Conservation (phyloP, 2,113 vertebrate genomes). For the Cephalopholis sonnerati region DNA sequence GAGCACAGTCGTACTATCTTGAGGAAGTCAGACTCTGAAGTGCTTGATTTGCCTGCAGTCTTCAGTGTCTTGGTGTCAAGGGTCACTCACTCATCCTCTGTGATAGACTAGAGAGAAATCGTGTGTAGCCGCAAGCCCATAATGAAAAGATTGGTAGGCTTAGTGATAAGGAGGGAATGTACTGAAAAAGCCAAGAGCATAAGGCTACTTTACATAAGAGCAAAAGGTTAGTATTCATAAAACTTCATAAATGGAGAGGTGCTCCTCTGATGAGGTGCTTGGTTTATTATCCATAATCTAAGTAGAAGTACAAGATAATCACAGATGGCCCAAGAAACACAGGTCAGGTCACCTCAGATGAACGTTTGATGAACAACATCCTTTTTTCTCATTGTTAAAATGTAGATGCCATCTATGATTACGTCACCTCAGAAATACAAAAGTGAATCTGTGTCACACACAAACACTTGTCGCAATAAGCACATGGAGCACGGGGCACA, state of each 20-base stretch:
- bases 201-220: constrained; percentile 25
- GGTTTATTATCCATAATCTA: neutral
- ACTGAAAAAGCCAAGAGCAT: constrained; percentile 37
- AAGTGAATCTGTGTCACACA: neutral
- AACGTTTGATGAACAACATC: neutral
- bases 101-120: constrained; percentile 39
- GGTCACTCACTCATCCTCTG: constrained; percentile 51
- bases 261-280: neutral
- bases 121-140: constrained; percentile 18
- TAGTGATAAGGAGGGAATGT: constrained; percentile 28
- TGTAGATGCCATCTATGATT: neutral
- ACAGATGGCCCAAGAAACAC: neutral
- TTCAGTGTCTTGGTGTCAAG: constrained; percentile 44
- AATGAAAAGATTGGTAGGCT: constrained; percentile 36
- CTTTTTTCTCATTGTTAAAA: neutral
- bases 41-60: constrained; percentile 45
- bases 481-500: neutral
- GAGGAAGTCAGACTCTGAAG: constrained; percentile 44
- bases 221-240: constrained; percentile 21
- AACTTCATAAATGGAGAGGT: constrained; percentile 7
- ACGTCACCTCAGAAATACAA: neutral
- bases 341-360: neutral
- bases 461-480: neutral
- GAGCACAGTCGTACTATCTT: constrained; percentile 26
- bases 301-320: neutral